phyloP scores from a whole-genome alignment of 1,140 invertebrate genomes.

The Panulirus ornatus region DNA sequence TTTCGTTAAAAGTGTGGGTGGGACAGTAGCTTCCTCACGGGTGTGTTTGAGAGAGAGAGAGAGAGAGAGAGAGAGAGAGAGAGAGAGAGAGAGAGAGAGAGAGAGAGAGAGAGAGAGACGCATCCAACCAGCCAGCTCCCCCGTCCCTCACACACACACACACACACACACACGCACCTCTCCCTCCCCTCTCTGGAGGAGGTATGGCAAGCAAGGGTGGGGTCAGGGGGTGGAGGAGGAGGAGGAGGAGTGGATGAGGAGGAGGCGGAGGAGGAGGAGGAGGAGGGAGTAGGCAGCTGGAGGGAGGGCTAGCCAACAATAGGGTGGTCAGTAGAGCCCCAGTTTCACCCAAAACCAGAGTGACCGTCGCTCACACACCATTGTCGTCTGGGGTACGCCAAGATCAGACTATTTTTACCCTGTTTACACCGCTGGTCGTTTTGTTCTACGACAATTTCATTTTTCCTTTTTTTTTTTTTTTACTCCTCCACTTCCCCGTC shows the following conservation, averaged over 20 bases:
- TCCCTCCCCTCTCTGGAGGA: too few relatives aligned
- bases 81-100: slow-evolving; percentile 11
- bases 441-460: too few relatives aligned
- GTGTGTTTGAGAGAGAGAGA: not conserved
- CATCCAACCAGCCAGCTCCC: too few relatives aligned
- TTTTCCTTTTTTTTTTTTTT: not conserved
- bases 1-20: too few relatives aligned
- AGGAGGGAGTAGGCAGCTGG: not conserved
- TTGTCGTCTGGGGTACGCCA: too few relatives aligned
- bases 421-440: too few relatives aligned
- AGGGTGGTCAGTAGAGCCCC: slow-evolving; percentile 1
- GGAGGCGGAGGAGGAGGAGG: not conserved
- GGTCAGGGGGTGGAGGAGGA: not conserved
- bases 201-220: too few relatives aligned
- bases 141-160: too few relatives aligned
- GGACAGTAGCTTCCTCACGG: too few relatives aligned
- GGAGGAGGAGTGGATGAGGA: not conserved
- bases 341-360: slow-evolving; percentile 33
- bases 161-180: too few relatives aligned
- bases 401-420: slow-evolving; percentile 31
- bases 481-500: not conserved
- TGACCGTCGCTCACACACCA: slow-evolving; percentile 21
- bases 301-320: not conserved
- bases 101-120: not conserved
- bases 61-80: not conserved